Conservation (phyloP, 2,113 vertebrate genomes). For the Nematolebias whitei region DNA sequence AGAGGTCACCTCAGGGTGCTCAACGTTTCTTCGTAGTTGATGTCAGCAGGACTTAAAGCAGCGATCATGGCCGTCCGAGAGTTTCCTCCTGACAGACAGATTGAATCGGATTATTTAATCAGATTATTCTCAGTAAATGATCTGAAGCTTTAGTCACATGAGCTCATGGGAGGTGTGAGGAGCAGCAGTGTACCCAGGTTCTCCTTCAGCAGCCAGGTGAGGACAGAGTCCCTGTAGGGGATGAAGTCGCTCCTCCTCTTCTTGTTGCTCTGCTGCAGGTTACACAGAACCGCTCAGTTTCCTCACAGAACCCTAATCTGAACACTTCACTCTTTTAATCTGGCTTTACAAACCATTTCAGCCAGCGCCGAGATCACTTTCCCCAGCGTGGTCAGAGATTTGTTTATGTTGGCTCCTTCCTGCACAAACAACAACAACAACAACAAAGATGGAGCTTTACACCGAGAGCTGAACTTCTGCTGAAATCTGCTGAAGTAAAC, state of each 20-base stretch:
- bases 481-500: too few species aligned
- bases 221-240: constrained; percentile 89
- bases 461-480: too few species aligned
- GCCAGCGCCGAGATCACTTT: constrained; percentile 91
- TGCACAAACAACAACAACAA: constrained; percentile 61
- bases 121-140: too few species aligned
- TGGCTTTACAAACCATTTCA: constrained; percentile 81
- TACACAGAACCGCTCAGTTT: not conserved
- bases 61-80: constrained; percentile 92
- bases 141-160: too few species aligned
- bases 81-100: constrained; percentile 83
- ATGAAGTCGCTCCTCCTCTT: constrained; percentile 88
- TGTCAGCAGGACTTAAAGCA: constrained; percentile 89
- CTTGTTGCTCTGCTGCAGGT: constrained; percentile 84
- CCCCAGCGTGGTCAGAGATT: constrained; percentile 90
- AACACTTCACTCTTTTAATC: not conserved
- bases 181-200: constrained; percentile 80
- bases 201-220: constrained; percentile 85
- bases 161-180: too few species aligned
- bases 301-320: not conserved
- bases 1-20: constrained; percentile 80
- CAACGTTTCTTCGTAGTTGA: constrained; percentile 91
- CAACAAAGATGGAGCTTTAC: too few species aligned
- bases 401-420: constrained; percentile 94
- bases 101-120: not conserved